Percentiles rank a stretch among this genome's conserved stretches.
Evolutionary conservation across 92 coral and sea anemone genomes (phyloP).

Genomic region (Blastomussa wellsi): DNA sequence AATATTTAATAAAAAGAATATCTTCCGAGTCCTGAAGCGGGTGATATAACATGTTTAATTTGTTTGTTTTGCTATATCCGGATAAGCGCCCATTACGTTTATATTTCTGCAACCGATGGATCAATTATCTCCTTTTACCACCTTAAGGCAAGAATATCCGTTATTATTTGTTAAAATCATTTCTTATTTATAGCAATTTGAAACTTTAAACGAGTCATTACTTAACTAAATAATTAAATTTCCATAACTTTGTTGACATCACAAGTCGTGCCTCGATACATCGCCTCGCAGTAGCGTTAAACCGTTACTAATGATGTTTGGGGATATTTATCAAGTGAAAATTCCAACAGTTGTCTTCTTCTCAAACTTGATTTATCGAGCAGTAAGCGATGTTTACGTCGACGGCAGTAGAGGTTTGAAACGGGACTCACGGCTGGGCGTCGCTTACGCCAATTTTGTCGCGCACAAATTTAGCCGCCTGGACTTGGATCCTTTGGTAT

Average conservation of each 20-base stretch:
- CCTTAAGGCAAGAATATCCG: not conserved
- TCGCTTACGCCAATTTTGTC: constrained; percentile 25
- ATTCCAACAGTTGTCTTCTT: not conserved
- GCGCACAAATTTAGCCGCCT: constrained; percentile 6
- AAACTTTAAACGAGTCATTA: not conserved
- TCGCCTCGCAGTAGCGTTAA: not conserved
- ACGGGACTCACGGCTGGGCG: not conserved
- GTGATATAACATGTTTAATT: not conserved
- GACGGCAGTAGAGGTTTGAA: constrained; percentile 13
- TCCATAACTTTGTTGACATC: not conserved
- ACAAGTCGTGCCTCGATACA: not conserved
- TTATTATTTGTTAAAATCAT: not conserved
- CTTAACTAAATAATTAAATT: not conserved
- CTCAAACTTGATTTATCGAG: not conserved
- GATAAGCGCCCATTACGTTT: not conserved
- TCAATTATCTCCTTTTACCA: not conserved
- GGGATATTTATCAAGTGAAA: not conserved
- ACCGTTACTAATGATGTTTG: not conserved
- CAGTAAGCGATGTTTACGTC: constrained; percentile 4
- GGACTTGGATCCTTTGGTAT: not conserved
- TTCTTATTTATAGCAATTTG: not conserved
- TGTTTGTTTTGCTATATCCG: not conserved
- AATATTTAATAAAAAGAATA: not conserved
- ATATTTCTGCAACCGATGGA: not conserved
- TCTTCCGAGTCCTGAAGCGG: not conserved